A percentile compares a stretch with the other conserved stretches of the same genome.
phyloP scores from a whole-genome alignment of 2,888 invertebrate genomes.

The Papilio demoleus region DNA sequence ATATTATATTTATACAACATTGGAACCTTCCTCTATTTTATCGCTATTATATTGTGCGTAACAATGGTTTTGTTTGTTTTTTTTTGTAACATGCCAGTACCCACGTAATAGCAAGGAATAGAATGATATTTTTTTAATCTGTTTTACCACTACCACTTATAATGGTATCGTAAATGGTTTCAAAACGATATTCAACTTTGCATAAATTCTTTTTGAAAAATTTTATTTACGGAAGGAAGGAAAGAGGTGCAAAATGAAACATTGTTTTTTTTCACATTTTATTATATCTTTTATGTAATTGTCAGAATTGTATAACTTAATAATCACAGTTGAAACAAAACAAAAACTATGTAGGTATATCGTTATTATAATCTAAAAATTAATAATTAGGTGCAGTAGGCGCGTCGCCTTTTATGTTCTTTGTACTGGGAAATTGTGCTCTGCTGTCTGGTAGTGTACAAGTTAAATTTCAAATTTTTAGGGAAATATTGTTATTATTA shows the following conservation, averaged over 20 bases:
- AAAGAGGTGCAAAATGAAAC: conserved; percentile 54
- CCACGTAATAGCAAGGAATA: too few species aligned
- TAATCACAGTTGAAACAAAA: conserved; percentile 85
- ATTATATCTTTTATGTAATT: conserved; percentile 83
- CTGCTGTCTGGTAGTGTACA: conserved; percentile 63
- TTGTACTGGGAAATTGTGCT: conserved; percentile 79
- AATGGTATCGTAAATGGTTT: too few species aligned
- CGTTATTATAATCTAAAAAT: conserved; percentile 72
- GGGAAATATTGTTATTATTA: conserved; percentile 9
- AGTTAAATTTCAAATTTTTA: conserved; percentile 36
- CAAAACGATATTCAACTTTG: too few species aligned
- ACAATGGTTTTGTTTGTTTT: neutral
- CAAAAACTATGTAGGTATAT: conserved; percentile 69
- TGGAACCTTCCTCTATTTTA: neutral
- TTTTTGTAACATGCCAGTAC: too few species aligned
- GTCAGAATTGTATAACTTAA: conserved; percentile 85
- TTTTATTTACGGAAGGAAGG: neutral
- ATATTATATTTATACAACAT: conserved; percentile 1
- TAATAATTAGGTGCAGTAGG: conserved; percentile 61
- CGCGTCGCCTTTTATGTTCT: conserved; percentile 49
- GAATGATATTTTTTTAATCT: too few species aligned
- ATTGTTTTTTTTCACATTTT: conserved; percentile 67
- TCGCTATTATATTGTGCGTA: neutral
- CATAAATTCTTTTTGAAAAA: too few species aligned
- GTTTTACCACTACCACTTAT: too few species aligned